Evolutionary conservation across 2,797 vertebrate species (phyloP).

Genomic region (Eulemur albifrons): DNA sequence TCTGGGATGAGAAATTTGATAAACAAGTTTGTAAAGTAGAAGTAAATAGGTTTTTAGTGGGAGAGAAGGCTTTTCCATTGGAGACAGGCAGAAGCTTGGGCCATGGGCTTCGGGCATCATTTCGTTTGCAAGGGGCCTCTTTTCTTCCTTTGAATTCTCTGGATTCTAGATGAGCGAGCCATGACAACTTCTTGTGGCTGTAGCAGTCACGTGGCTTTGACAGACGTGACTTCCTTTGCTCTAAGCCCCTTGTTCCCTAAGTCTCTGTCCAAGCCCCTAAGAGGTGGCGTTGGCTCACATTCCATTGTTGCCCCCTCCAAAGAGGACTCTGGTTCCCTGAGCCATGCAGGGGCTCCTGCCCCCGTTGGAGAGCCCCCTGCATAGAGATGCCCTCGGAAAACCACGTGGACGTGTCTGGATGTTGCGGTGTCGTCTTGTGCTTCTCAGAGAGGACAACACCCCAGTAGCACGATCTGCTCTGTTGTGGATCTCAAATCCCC

Average conservation of each 20-base stretch:
- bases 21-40: not conserved
- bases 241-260: not conserved
- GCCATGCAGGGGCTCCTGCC: not conserved
- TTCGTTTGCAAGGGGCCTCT: not conserved
- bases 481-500: rapidly evolving
- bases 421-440: not conserved
- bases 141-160: not conserved
- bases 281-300: not conserved
- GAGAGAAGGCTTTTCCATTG: not conserved
- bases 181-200: too few species aligned
- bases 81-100: not conserved
- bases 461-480: rapidly evolving
- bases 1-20: not conserved
- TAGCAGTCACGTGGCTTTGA: rapidly evolving
- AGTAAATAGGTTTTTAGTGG: not conserved
- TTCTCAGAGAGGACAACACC: not conserved
- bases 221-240: rapidly evolving
- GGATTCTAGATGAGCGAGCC: rapidly evolving
- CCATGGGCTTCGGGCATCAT: rapidly evolving
- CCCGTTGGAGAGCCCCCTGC: not conserved
- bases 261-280: not conserved
- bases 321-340: not conserved
- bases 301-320: rapidly evolving
- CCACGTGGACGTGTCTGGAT: not conserved
- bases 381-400: rapidly evolving